Evolutionary conservation across 2,797 vertebrate species (phyloP).

Genomic region (Amblyopsis hoosieri): DNA sequence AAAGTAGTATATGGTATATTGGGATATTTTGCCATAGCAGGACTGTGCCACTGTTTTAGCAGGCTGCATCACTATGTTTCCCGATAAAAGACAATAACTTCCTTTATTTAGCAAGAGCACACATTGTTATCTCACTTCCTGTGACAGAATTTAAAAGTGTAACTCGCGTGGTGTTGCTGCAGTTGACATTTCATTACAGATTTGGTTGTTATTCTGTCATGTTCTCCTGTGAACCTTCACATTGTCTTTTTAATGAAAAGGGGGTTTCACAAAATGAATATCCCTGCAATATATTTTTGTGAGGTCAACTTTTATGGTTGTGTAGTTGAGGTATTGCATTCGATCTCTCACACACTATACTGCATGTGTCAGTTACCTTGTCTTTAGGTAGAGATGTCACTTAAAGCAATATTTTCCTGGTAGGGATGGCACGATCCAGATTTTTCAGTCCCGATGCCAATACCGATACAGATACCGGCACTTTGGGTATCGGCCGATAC

Average conservation of each 20-base stretch:
- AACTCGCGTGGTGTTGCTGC: constrained; percentile 1
- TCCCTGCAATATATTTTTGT: constrained; percentile 6
- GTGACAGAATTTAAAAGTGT: constrained; percentile 56
- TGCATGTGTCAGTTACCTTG: constrained; percentile 60
- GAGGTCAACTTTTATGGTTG: no score
- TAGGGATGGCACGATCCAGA: no score
- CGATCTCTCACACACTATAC: constrained; percentile 56
- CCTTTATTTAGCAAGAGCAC: constrained; percentile 39
- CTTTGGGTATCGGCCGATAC: no score
- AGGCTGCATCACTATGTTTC: constrained; percentile 2
- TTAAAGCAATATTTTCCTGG: constrained; percentile 47
- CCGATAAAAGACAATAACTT: constrained; percentile 40
- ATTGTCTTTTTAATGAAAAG: constrained; percentile 8
- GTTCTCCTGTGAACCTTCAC: constrained; percentile 38
- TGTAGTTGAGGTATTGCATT: no score
- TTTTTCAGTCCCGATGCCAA: no score
- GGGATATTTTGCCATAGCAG: no score
- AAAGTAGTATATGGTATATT: no score
- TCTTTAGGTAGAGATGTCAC: constrained; percentile 42
- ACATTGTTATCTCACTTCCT: constrained; percentile 54
- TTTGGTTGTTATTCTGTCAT: constrained; percentile 7
- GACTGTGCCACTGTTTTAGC: background rate
- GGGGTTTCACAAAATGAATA: constrained; percentile 44
- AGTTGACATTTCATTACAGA: constrained; percentile 35
- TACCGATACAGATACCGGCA: no score